phyloP scores from a whole-genome alignment of 2,113 vertebrate genomes.

The Salvator merianae region DNA sequence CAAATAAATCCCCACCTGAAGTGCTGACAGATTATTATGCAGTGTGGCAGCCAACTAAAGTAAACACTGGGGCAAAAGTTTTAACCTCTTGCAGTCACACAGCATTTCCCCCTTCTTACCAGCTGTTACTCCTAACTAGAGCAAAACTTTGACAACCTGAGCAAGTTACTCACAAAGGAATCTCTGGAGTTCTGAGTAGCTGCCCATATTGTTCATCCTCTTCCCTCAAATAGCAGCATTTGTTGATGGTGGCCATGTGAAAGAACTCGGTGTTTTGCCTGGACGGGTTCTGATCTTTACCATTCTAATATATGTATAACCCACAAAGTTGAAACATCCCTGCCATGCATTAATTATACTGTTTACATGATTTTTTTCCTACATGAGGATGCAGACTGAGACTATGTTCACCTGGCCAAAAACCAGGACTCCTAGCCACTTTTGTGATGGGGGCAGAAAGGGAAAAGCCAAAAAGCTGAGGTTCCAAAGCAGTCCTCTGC shows the following conservation, averaged over 20 bases:
- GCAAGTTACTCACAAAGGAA: background rate
- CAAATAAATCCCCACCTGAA: slow-evolving; percentile 84
- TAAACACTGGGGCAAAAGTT: slow-evolving; percentile 74
- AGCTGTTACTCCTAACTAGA: background rate
- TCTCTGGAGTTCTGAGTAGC: background rate
- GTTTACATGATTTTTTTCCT: too few species aligned
- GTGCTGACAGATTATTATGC: slow-evolving; percentile 82
- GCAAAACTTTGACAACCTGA: background rate
- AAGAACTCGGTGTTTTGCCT: background rate
- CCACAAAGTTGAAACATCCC: background rate
- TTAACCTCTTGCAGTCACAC: slow-evolving; percentile 75
- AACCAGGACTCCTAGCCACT: too few species aligned
- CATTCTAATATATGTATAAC: background rate
- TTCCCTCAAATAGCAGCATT: background rate
- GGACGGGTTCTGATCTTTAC: background rate
- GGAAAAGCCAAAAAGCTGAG: too few species aligned
- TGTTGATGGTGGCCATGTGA: background rate
- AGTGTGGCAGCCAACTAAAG: slow-evolving; percentile 75
- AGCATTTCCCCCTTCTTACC: slow-evolving; percentile 40
- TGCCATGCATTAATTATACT: background rate
- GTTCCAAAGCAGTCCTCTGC: too few species aligned
- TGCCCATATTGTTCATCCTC: background rate
- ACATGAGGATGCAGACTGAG: too few species aligned
- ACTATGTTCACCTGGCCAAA: too few species aligned
- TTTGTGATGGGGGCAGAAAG: too few species aligned